These are phyloP conservation scores for Eueremaeus valkanovi DNA, from an alignment of 2,888 invertebrate genomes.

Conservation along the genomic window DNA sequence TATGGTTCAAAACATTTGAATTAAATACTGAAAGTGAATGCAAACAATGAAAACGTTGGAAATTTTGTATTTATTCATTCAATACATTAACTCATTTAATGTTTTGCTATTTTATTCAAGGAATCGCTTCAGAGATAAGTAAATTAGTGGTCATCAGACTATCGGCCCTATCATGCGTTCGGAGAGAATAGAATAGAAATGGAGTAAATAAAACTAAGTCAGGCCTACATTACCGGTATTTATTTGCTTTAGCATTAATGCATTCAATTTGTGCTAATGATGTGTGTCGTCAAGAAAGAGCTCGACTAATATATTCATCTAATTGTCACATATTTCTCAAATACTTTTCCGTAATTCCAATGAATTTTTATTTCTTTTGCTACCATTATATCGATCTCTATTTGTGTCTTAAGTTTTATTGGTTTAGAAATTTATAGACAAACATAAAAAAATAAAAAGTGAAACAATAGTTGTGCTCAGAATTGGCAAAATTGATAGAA, in stretches of 20 bases:
- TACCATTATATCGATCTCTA: not conserved
- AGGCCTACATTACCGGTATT: not conserved
- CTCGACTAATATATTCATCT: not conserved
- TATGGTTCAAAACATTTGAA: no score
- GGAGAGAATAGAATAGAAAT: not conserved
- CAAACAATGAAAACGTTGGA: no score
- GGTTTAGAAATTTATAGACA: conserved; percentile 4
- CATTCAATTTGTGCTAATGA: conserved; percentile 30
- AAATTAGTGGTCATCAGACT: not conserved
- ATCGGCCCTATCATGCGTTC: not conserved
- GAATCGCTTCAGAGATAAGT: not conserved
- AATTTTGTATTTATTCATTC: no score
- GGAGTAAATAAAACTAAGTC: not conserved
- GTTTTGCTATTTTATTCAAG: no score
- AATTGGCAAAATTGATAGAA: not conserved
- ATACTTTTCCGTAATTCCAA: not conserved
- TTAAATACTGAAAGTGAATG: no score
- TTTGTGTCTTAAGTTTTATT: conserved; percentile 1
- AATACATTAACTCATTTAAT: no score
- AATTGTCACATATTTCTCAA: not conserved
- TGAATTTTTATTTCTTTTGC: not conserved
- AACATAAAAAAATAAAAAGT: not conserved
- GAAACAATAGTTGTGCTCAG: not conserved
- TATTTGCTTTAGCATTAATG: conserved; percentile 30
- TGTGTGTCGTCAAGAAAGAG: not conserved